phyloP scores from a whole-genome alignment of 2,888 invertebrate species.

The Poecilus cupreus region DNA sequence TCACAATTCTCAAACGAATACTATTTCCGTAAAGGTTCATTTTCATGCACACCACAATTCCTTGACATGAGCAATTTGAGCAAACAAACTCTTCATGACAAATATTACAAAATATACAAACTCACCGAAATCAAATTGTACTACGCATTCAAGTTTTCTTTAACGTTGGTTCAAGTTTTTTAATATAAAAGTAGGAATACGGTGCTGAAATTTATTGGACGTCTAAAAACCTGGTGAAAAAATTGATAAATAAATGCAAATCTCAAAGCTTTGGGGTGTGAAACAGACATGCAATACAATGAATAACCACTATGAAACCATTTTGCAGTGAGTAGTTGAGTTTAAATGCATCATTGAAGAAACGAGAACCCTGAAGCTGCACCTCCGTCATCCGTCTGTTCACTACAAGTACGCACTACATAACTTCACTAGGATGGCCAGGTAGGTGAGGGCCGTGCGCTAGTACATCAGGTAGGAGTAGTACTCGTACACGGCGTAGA shows the following conservation, averaged over 20 bases:
- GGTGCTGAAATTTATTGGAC: not conserved
- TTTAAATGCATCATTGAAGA: conserved; percentile 28
- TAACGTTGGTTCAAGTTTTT: not conserved
- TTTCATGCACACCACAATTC: conserved; percentile 38
- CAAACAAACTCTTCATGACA: conserved; percentile 8
- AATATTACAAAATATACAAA: not conserved
- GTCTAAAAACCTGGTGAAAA: not conserved
- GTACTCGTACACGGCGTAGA: conserved; percentile 73
- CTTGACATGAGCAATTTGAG: conserved; percentile 37
- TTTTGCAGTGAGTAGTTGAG: conserved; percentile 11
- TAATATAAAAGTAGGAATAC: not conserved
- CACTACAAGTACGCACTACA: conserved; percentile 59
- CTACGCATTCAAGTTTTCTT: too few relatives aligned
- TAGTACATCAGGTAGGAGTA: conserved; percentile 71
- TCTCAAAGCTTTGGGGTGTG: conserved; percentile 39
- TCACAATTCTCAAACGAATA: conserved; percentile 50
- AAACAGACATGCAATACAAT: conserved; percentile 25
- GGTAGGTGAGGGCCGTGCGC: conserved; percentile 65
- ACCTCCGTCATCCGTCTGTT: not conserved
- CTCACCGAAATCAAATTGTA: not conserved
- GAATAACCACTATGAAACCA: conserved; percentile 37
- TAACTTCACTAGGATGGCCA: conserved; percentile 56
- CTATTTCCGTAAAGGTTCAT: conserved; percentile 28
- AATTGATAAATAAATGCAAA: conserved; percentile 37
- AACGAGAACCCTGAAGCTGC: conserved; percentile 48